Conservation (phyloP, 2,888 invertebrate genomes). For the Scelioninae gen. 1 region DNA sequence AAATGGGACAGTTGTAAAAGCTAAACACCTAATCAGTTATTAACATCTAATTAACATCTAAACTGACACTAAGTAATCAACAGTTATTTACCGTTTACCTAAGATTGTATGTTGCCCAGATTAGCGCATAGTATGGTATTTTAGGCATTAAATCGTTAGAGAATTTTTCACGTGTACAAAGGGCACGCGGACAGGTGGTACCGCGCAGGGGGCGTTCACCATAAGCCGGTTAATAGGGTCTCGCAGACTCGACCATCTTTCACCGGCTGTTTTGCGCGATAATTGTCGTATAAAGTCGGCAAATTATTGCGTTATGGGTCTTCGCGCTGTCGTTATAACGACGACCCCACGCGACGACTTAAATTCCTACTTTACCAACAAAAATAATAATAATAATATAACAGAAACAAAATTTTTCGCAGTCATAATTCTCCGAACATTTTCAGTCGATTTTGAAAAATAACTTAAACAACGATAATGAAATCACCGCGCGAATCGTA, state of each 20-base stretch:
- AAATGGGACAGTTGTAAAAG: neutral
- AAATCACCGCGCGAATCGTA: constrained; percentile 50
- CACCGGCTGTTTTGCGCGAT: too few relatives aligned
- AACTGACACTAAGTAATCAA: constrained; percentile 38
- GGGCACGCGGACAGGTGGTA: constrained; percentile 79
- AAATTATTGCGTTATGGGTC: too few relatives aligned
- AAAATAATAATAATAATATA: too few relatives aligned
- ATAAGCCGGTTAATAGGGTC: constrained; percentile 77
- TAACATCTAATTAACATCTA: constrained; percentile 47
- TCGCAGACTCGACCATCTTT: too few relatives aligned
- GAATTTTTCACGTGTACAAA: constrained; percentile 55
- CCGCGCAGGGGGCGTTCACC: constrained; percentile 80
- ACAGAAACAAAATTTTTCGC: too few relatives aligned
- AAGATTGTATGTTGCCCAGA: constrained; percentile 43
- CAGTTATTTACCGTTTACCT: constrained; percentile 36
- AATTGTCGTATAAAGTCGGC: too few relatives aligned
- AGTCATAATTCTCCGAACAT: too few relatives aligned
- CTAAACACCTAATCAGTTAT: constrained; percentile 45
- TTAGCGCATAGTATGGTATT: constrained; percentile 45
- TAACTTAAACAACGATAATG: constrained; percentile 22
- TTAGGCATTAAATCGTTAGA: constrained; percentile 52
- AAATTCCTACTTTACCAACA: too few relatives aligned
- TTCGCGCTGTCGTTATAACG: too few relatives aligned
- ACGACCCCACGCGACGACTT: too few relatives aligned
- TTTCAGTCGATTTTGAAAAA: neutral